These are phyloP conservation scores for Entomobrya multifasciata DNA, from an alignment of 2,888 invertebrate genomes.

Conservation along the genomic window DNA sequence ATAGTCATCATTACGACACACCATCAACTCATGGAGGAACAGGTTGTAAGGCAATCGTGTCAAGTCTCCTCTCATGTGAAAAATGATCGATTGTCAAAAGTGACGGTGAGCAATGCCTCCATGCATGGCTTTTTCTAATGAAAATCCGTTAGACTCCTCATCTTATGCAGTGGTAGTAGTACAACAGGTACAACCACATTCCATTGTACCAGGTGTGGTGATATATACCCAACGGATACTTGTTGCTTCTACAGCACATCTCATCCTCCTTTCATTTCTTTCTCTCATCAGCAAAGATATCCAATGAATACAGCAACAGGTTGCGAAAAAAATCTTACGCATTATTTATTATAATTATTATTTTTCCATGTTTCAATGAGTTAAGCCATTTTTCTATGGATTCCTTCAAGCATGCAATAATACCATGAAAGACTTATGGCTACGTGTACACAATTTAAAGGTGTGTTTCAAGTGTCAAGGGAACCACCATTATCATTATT, in stretches of 20 bases:
- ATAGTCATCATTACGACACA: constrained; percentile 26
- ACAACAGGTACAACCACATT: constrained; percentile 40
- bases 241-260: constrained; percentile 19
- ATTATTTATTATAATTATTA: constrained; percentile 31
- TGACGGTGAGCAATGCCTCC: constrained; percentile 45
- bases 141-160: constrained; percentile 20
- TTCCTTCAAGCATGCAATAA: constrained; percentile 37
- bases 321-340: constrained; percentile 32
- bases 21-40: constrained; percentile 34
- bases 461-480: constrained; percentile 48
- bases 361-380: background rate
- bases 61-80: constrained; percentile 57
- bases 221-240: constrained; percentile 57
- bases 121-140: background rate
- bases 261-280: background rate
- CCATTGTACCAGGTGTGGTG: constrained; percentile 41
- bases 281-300: background rate
- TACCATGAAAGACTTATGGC: constrained; percentile 21
- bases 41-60: constrained; percentile 55
- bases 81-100: constrained; percentile 68
- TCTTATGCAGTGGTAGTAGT: background rate
- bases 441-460: constrained; percentile 34
- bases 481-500: constrained; percentile 48
- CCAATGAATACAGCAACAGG: constrained; percentile 30
- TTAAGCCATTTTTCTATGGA: constrained; percentile 4